These are phyloP conservation scores for Pluvialis apricaria DNA, from an alignment of 2,113 vertebrate species.

Conservation along the genomic window DNA sequence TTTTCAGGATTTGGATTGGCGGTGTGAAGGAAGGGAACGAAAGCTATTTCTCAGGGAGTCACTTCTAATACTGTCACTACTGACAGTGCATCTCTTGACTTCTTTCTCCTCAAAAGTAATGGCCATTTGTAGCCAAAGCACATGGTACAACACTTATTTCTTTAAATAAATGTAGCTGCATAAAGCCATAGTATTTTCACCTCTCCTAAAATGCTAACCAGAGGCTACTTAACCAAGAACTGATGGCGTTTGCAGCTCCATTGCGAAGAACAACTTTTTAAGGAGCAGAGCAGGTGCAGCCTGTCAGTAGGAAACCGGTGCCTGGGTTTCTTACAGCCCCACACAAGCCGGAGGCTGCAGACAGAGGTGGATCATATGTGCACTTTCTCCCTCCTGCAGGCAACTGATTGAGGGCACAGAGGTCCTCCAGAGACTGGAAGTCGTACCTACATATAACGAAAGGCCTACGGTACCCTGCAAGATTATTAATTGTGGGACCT, in stretches of 20 bases:
- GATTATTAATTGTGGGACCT: constrained; percentile 77
- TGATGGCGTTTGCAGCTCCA: neutral
- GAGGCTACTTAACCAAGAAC: neutral
- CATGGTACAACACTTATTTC: neutral
- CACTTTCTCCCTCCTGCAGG: constrained; percentile 49
- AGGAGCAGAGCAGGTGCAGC: neutral
- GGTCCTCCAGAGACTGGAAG: constrained; percentile 80
- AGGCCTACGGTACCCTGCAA: constrained; percentile 77
- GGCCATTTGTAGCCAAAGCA: neutral
- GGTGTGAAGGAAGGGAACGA: neutral
- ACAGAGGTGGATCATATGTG: fast-evolving
- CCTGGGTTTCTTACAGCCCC: neutral
- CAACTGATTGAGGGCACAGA: constrained; percentile 84
- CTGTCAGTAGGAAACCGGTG: neutral
- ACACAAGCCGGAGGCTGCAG: neutral
- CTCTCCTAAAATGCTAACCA: neutral
- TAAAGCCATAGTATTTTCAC: neutral
- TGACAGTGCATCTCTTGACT: neutral
- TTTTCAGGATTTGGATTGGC: neutral
- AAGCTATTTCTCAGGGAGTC: neutral
- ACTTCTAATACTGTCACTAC: neutral
- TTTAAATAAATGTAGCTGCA: neutral
- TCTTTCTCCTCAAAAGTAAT: neutral
- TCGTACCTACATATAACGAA: constrained; percentile 76
- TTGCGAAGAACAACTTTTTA: neutral